phyloP scores from a whole-genome alignment of 2,888 invertebrate species.

The Flabesymbios commensalis region DNA sequence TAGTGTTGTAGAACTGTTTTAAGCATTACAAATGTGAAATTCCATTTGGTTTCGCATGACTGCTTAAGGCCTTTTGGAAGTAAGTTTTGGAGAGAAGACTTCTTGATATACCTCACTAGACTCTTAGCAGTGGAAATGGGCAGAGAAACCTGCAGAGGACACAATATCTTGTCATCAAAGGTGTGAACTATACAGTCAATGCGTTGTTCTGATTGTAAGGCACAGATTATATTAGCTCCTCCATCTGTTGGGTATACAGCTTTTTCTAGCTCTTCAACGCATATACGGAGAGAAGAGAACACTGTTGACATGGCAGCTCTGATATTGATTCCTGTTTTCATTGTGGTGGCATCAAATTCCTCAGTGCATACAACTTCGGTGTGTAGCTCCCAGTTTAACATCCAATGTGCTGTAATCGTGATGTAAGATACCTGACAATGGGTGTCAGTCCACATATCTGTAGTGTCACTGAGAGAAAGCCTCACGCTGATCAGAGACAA shows the following conservation, averaged over 20 bases:
- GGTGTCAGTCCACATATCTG: neutral
- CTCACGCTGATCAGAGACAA: neutral
- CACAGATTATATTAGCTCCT: too few relatives aligned
- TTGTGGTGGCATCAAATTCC: neutral
- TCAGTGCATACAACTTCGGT: neutral
- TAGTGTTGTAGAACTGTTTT: neutral
- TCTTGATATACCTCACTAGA: neutral
- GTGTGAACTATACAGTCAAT: too few relatives aligned
- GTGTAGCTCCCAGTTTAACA: neutral
- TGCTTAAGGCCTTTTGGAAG: neutral
- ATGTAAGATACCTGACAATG: neutral
- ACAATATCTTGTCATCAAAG: too few relatives aligned
- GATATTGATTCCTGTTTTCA: neutral
- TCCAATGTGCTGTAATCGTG: neutral
- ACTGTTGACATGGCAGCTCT: neutral
- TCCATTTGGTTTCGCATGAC: neutral
- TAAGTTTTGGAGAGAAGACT: neutral
- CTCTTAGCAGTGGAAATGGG: neutral
- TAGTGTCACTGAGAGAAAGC: too few relatives aligned
- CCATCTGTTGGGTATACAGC: too few relatives aligned
- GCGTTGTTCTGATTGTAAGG: too few relatives aligned
- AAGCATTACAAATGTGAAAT: neutral
- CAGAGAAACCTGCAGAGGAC: too few relatives aligned
- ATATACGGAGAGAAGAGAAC: neutral
- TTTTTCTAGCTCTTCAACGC: neutral